Percentiles rank a stretch among this genome's conserved stretches.
Conservation (phyloP, 1,140 invertebrate species). For the Nasonia giraulti region DNA sequence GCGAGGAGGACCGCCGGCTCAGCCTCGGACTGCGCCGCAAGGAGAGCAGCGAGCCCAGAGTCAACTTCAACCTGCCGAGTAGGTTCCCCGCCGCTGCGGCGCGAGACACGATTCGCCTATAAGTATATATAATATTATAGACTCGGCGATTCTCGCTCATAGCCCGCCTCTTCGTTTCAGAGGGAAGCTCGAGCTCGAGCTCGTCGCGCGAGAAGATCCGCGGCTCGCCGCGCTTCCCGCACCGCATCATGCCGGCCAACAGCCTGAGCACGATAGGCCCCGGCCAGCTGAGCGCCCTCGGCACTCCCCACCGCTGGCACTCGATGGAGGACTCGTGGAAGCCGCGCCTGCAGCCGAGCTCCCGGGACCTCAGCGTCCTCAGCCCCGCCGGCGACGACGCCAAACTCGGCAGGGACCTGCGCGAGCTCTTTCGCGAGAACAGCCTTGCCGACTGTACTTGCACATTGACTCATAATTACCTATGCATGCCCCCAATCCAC, state of each 20-base stretch:
- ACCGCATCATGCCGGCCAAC: slow-evolving; percentile 80
- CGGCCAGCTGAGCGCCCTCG: slow-evolving; percentile 41
- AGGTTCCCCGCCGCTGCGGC: slow-evolving; percentile 37
- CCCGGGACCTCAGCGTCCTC: slow-evolving; percentile 41
- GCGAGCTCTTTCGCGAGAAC: slow-evolving; percentile 58
- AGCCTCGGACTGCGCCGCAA: slow-evolving; percentile 67
- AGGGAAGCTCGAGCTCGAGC: slow-evolving; percentile 57
- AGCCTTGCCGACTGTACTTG: slow-evolving; percentile 3
- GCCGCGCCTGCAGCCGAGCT: slow-evolving; percentile 59
- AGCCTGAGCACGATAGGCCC: slow-evolving; percentile 76
- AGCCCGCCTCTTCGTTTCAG: background rate
- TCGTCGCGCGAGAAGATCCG: slow-evolving; percentile 69
- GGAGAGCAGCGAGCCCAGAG: slow-evolving; percentile 74
- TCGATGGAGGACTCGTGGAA: slow-evolving; percentile 78
- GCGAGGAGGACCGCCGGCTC: slow-evolving; percentile 69
- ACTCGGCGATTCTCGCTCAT: too few species aligned
- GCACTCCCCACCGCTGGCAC: slow-evolving; percentile 72
- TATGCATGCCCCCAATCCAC: too few species aligned
- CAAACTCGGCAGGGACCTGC: slow-evolving; percentile 58
- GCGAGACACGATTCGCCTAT: too few species aligned
- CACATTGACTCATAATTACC: too few species aligned
- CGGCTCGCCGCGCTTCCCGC: slow-evolving; percentile 83
- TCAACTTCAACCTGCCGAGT: slow-evolving; percentile 80
- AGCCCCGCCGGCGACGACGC: slow-evolving; percentile 50
- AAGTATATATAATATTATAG: too few species aligned